These are phyloP conservation scores for Labrus mixtus DNA, from an alignment of 2,113 vertebrate genomes.

Conservation along the genomic window DNA sequence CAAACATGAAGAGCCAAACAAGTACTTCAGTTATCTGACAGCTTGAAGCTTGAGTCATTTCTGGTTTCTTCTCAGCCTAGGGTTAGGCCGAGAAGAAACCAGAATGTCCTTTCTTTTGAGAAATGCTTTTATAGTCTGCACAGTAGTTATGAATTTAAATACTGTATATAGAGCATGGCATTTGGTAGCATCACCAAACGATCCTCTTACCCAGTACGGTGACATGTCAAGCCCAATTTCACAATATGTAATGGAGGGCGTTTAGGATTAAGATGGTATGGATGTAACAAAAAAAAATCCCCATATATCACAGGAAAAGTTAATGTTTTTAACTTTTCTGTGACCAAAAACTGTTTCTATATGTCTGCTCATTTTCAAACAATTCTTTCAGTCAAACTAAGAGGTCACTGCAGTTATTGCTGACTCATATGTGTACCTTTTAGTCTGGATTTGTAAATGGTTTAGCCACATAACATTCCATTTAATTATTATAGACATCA, in stretches of 20 bases:
- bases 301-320: not conserved
- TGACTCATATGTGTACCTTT: too few species aligned
- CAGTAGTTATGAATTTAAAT: slow-evolving; percentile 29
- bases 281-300: not conserved
- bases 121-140: slow-evolving; percentile 58
- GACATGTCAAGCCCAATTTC: slow-evolving; percentile 16
- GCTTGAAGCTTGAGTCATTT: not conserved
- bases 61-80: not conserved
- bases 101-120: slow-evolving; percentile 44
- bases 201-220: slow-evolving; percentile 1
- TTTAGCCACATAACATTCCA: too few species aligned
- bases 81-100: too few species aligned
- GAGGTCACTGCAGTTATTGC: too few species aligned
- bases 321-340: not conserved
- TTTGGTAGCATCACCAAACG: slow-evolving; percentile 15
- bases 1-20: not conserved
- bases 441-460: too few species aligned
- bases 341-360: not conserved
- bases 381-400: not conserved
- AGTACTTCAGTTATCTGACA: too few species aligned
- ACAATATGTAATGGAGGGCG: not conserved
- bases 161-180: slow-evolving; percentile 11
- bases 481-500: too few species aligned
- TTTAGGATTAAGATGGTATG: not conserved
- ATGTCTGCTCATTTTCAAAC: too few species aligned